Base-by-base conservation (phyloP, 2,113 vertebrate species). In the Rhabdornis inornatus region DNA sequence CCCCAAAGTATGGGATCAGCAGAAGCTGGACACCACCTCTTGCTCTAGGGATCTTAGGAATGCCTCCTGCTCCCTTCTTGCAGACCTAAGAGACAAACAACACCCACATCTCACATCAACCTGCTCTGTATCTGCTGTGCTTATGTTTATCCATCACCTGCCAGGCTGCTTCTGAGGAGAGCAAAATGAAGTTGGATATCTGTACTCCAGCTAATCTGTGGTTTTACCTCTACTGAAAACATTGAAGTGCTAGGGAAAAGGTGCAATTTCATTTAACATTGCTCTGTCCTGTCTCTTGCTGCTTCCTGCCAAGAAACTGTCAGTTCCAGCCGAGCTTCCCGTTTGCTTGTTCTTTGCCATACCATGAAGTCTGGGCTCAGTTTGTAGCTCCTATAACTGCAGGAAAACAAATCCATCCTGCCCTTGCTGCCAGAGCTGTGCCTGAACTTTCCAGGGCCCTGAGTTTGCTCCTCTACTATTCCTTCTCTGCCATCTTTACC, bases 301-400 rank as follows among this genome's bases (percentile, higher is more conserved):
- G 63, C 35, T 92, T 86, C 59, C 85, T 96, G 93, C 93, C 95
- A 94, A 96, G 92, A 96, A 96, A 55, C 91, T 95, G 94, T 94
- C 84, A 91, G 85, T 74, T 94, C 55, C 42, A 96, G 68, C 56
- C 4, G 1, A 78, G 65, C 75, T 93, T 95, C 95, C 89, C 90
- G 3, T 92, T 92, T 86, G 44, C 94, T 94, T 96, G 92, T 93
- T 97, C 95, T 92, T 83, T 94, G 92, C 94, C 89, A 92, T 97
- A 95, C 86, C 94, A 83, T 95, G 90, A 97, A 96, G 89, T 93
- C 95, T 92, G 95, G 71, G 83, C 89, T 95, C 71, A 77, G 66
- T 88, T 86, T 83, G 71, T 74, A 83, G 79, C 83, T 92, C 64
- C 80, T 90, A 31, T 81, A 90, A 93, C 88, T 83, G 59, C 71